Evolutionary conservation across 2,888 invertebrate genomes (phyloP).

Genomic region (Rugalucina vietnamica): DNA sequence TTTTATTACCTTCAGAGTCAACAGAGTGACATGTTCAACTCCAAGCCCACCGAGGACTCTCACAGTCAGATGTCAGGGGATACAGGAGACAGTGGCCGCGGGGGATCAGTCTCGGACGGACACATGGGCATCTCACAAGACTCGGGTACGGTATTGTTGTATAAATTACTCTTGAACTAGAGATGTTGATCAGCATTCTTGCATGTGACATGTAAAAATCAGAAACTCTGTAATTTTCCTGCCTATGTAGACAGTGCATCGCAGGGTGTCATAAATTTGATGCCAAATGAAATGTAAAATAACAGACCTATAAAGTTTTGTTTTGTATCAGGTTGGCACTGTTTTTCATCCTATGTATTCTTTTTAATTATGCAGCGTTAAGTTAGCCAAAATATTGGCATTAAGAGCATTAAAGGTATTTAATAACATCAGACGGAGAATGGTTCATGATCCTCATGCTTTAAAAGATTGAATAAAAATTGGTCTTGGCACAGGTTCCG

Average conservation of each 20-base stretch:
- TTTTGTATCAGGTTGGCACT: too few species aligned
- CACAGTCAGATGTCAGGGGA: constrained; percentile 70
- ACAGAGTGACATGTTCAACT: constrained; percentile 13
- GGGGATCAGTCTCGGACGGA: constrained; percentile 63
- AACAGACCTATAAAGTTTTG: too few species aligned
- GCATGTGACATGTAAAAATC: too few species aligned
- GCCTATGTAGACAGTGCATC: too few species aligned
- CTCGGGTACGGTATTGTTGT: constrained; percentile 49
- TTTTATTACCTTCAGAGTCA: background rate
- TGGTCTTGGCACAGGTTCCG: background rate
- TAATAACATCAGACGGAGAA: background rate
- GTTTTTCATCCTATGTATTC: too few species aligned
- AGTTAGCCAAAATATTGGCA: background rate
- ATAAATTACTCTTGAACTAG: too few species aligned
- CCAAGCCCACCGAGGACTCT: constrained; percentile 52
- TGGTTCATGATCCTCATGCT: background rate
- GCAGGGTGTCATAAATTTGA: too few species aligned
- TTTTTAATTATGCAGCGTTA: background rate
- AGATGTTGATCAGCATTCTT: too few species aligned
- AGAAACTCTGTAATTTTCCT: too few species aligned
- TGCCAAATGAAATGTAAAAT: too few species aligned
- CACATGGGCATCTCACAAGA: constrained; percentile 69
- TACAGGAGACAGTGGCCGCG: constrained; percentile 62
- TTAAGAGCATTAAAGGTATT: background rate
- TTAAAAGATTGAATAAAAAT: too few species aligned